Base-by-base conservation (phyloP, 2,797 vertebrate species). In the Ciconia nigra region DNA sequence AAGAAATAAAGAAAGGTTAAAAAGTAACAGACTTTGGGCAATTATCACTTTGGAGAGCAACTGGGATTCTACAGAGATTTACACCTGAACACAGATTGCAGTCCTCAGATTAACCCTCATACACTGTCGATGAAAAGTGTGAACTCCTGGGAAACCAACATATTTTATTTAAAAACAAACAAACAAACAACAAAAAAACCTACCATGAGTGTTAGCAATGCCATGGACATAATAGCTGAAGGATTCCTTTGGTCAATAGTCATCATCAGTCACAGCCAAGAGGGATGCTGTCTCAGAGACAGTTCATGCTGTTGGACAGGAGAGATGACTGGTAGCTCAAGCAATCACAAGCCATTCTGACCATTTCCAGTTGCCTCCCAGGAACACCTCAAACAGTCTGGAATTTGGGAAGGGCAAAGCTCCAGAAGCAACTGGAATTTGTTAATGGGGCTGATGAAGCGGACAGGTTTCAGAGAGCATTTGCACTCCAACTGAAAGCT, bases 171-270 rank as follows among this genome's bases (percentile, higher is more conserved):
- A 7, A n/a, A 35, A 57, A 42, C 44, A 15, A 22, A 57, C 35
- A 21, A n/a, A 14, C 13, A 24, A 24, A 24, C 11, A 47, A 47
- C 12, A 22, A 22, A 47, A 47, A 47, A 47, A 24, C 11, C 46
- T 21, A 44, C 3, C 17, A 52, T 4, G 5, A 79, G 37, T 16
- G 18, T 22, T 13, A 66, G 51, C 55, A 66, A 29, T 20, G 28
- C 7, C n/a, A n/a, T 0, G 0, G 39, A 46, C 20, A 17, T 0
- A 7, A 46, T 5, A 58, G 52, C 33, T 63, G 47, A 67, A 67
- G 35, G 33, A 71, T 42, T 51, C 47, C 67, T 88, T 57, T 44
- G 37, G 8, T 46, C 54, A 77, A 18, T 18, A 51, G 57, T 10
- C 24, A 29, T 14, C 20, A 16, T 33, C 47, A 87, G 39, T 2